Base-by-base conservation (phyloP, 2,113 vertebrate species). In the Globicephala melas region DNA sequence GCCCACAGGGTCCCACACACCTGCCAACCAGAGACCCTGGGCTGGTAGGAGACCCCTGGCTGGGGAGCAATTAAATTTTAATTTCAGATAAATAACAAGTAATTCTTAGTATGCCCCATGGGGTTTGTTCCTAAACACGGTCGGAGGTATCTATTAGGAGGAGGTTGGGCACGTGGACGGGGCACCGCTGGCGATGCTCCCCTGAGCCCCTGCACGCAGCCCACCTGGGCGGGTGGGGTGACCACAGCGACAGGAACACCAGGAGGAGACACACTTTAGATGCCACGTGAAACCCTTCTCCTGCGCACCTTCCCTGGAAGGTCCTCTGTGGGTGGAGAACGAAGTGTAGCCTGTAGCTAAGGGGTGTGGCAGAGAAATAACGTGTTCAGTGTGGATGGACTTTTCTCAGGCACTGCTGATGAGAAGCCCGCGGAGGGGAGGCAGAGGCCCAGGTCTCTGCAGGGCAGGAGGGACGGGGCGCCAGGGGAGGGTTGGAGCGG, bases 401-500 rank as follows among this genome's bases (percentile, higher is more conserved):
- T 6, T 21, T 36, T 79, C 50, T 36, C 2, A 33, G 21, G 33
- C 0, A 2, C 33, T 79, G 76, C 11, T 53, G 50, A n/a, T 0
- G 20, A 79, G 50, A 79, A 55, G 50, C 33, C 47, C 7, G 20
- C 20, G 55, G 76, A 79, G 50, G 11, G 33, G 76, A 79, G 76
- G 76, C 11, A n/a, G 76, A 55, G n/a, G 20, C 0, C 3, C 50
- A 79, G 76, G 33, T 81, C 23, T 55, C 79, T 60, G 13, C n/a
- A 58, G n/a, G 25, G 1, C 18, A 13, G 26, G n/a, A 41, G 17
- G 11, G 26, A 28, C 1, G 7, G 14, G 60, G 10, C 2, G 2
- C 26, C 67, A 38, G 26, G 36, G 17, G 26, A 31, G 55, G 26
- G 25, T 11, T 4, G 0, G 67, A 60, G 36, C 38, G 20, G 28